These are phyloP conservation scores for Sylvia borin DNA, from an alignment of 2,797 vertebrate genomes.

Conservation along the genomic window DNA sequence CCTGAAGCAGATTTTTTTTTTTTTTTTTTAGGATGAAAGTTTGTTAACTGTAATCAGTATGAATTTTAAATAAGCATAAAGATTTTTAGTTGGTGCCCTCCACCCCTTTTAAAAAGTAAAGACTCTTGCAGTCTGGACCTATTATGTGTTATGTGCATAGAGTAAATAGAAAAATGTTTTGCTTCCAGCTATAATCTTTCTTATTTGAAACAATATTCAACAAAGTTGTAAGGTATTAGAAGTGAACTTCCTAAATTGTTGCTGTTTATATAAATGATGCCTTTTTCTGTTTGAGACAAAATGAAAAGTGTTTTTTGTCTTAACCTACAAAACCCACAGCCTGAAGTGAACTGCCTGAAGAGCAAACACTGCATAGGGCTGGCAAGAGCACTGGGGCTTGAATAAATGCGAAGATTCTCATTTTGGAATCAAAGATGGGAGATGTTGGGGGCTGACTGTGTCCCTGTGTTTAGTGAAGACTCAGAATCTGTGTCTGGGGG, in stretches of 20 bases:
- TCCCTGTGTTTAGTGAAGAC: not conserved
- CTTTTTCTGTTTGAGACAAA: not conserved
- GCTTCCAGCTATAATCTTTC: not conserved
- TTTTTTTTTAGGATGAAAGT: not conserved
- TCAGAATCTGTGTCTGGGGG: not conserved
- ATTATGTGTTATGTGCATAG: not conserved
- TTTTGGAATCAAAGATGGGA: not conserved
- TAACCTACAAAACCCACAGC: not conserved
- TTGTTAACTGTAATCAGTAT: not conserved
- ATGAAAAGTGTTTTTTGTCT: not conserved
- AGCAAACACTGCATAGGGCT: not conserved
- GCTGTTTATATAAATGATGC: not conserved
- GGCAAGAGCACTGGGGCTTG: not conserved
- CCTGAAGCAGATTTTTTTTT: not conserved
- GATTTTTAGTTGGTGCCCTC: not conserved
- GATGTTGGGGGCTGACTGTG: not conserved
- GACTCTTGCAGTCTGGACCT: not conserved
- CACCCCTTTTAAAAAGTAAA: not conserved
- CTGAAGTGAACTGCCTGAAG: not conserved
- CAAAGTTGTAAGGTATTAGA: not conserved
- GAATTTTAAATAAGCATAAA: not conserved
- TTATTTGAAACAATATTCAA: not conserved
- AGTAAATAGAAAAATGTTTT: not conserved
- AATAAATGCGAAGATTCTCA: not conserved
- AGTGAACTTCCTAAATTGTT: not conserved